Evolutionary conservation across 2,113 vertebrate species (phyloP), one percentile per base, ranked within the genome.

Genomic region (Tetrao urogallus): DNA sequence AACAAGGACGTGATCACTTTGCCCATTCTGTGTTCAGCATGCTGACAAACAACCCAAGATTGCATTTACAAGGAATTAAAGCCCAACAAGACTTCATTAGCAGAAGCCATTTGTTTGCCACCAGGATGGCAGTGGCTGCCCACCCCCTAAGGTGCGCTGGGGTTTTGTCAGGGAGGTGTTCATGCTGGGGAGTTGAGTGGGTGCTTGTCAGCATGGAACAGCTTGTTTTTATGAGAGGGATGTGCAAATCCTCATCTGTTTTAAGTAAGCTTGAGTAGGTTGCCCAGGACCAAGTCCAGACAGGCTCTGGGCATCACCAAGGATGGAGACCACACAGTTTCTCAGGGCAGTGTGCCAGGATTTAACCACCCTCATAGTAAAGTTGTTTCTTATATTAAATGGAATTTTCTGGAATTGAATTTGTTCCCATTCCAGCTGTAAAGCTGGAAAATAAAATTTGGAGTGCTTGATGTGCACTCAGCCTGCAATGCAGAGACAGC

Each of bases 151-250:
- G 36, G 40, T 3, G 0, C 1, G 1, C 28, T 9, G 34, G n/a
- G 20, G 34, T 50, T 86, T 60, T 43, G 18, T 18, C 19, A 3
- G 22, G 40, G 24, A 76, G 24, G 28, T 9, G 34, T 56, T 50
- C 74, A 19, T 77, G 7, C 7, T 5, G 0, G 0, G 13, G 36
- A 32, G 36, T 40, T 32, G n/a, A 3, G 1, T 1, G 1, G 50
- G 32, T 3, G 0, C 48, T 30, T 1, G 2, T 6, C 60, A 61
- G 34, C 4, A 0, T 1, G 0, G 54, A 58, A 57, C 36, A 0
- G 0, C 48, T 10, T 32, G 8, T 11, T 21, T 82, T 38, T 1
- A 3, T 5, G 9, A 90, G 57, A 84, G 34, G 61, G 40, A 71
- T 0, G 0, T 42, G 47, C 13, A 8, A 1, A 42, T 45, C 40